Evolutionary conservation across 2,113 vertebrate species (phyloP).

Genomic region (Origma solitaria): DNA sequence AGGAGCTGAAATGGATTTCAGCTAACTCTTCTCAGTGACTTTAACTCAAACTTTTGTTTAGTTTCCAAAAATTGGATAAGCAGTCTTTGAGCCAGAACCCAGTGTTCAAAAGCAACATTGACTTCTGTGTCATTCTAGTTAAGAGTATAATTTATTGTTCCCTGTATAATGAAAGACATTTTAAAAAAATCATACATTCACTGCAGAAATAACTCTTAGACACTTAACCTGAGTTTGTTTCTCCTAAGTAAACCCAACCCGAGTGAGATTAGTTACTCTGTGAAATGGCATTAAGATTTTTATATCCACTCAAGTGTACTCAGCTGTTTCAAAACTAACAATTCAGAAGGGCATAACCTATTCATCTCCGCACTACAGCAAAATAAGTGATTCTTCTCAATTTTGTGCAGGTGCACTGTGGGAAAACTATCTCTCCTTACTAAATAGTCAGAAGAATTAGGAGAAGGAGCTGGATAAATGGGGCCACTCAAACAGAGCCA

Average conservation of each 20-base stretch:
- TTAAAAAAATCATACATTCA: background rate
- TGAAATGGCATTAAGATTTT: background rate
- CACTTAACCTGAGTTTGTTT: background rate
- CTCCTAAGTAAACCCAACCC: background rate
- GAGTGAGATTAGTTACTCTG: background rate
- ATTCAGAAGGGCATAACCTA: background rate
- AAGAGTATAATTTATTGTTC: background rate
- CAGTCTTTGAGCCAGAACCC: background rate
- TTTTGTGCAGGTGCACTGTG: background rate
- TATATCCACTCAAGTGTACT: background rate
- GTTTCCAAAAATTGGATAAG: background rate
- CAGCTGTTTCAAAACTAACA: background rate
- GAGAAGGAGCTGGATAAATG: background rate
- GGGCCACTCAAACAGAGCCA: background rate
- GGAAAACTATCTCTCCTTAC: background rate
- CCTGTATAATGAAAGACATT: background rate
- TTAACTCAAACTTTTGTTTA: background rate
- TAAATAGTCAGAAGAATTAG: background rate
- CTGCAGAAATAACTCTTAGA: background rate
- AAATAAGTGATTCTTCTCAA: background rate
- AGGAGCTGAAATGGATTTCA: background rate
- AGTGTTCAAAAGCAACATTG: background rate
- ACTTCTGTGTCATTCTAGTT: background rate
- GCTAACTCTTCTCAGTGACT: background rate
- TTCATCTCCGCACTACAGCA: background rate